Evolutionary conservation across 1,140 invertebrate species (phyloP).

Genomic region (Zelostemma sp.): DNA sequence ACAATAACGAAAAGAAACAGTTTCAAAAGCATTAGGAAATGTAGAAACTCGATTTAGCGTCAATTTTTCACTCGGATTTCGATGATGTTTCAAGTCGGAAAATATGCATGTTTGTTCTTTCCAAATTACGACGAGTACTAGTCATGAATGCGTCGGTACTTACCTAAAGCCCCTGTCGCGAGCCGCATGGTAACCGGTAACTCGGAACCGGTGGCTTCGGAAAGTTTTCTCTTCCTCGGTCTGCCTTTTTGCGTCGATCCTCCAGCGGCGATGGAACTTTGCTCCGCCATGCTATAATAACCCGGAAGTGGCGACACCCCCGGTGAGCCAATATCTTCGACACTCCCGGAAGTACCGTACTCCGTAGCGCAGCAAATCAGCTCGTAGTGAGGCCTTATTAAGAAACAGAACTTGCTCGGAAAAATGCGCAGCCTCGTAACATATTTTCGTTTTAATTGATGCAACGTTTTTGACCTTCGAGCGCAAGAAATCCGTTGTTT

Average conservation of each 20-base stretch:
- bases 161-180: slow-evolving; percentile 78
- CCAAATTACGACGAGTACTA: neutral
- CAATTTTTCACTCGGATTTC: neutral
- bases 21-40: too few relatives aligned
- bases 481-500: neutral
- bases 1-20: neutral
- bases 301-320: slow-evolving; percentile 75
- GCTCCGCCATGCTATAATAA: slow-evolving; percentile 71
- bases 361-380: slow-evolving; percentile 72
- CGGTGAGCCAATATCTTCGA: slow-evolving; percentile 72
- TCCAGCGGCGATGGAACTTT: slow-evolving; percentile 66
- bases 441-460: too few relatives aligned
- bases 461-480: too few relatives aligned
- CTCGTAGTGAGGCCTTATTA: slow-evolving; percentile 76
- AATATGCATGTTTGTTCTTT: too few relatives aligned
- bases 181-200: slow-evolving; percentile 79
- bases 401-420: slow-evolving; percentile 4
- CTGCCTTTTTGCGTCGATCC: slow-evolving; percentile 81
- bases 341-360: slow-evolving; percentile 72
- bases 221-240: slow-evolving; percentile 83
- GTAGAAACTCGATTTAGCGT: neutral
- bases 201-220: slow-evolving; percentile 72
- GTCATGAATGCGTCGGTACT: slow-evolving; percentile 46
- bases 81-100: too few relatives aligned
- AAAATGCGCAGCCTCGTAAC: too few relatives aligned